Evolutionary conservation across 2,797 vertebrate genomes (phyloP).

Genomic region (Alectoris magna): DNA sequence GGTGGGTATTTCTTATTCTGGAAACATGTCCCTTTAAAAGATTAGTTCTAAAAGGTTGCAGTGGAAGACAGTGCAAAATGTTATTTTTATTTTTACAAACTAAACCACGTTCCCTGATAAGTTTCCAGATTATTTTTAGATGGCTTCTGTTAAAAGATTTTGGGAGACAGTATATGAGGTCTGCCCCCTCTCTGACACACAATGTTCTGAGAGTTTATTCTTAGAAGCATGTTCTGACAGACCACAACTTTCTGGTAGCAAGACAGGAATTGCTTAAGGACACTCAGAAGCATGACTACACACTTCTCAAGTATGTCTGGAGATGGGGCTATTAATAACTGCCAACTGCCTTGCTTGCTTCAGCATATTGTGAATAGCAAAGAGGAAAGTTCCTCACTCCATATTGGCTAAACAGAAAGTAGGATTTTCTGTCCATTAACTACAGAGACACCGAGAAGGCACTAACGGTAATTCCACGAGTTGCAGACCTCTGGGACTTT

Average conservation of each 20-base stretch:
- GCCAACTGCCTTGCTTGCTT: constrained; percentile 2
- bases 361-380: background rate
- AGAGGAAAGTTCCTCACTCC: background rate
- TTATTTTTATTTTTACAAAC: background rate
- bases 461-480: background rate
- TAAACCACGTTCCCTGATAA: background rate
- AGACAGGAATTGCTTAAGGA: constrained; percentile 27
- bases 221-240: constrained; percentile 39
- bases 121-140: constrained; percentile 42
- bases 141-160: constrained; percentile 28
- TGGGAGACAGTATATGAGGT: constrained; percentile 12
- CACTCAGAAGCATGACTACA: constrained; percentile 16
- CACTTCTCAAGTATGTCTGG: constrained; percentile 32
- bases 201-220: constrained; percentile 43
- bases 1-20: background rate
- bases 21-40: background rate
- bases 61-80: background rate
- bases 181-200: constrained; percentile 5
- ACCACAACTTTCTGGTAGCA: constrained; percentile 41
- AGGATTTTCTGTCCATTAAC: background rate
- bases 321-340: constrained; percentile 56
- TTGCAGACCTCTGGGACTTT: background rate
- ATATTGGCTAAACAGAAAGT: background rate
- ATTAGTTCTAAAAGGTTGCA: background rate
- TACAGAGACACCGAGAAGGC: background rate